Base-by-base conservation (phyloP, 1,140 invertebrate genomes). In the Aphaenogaster floridana region DNA sequence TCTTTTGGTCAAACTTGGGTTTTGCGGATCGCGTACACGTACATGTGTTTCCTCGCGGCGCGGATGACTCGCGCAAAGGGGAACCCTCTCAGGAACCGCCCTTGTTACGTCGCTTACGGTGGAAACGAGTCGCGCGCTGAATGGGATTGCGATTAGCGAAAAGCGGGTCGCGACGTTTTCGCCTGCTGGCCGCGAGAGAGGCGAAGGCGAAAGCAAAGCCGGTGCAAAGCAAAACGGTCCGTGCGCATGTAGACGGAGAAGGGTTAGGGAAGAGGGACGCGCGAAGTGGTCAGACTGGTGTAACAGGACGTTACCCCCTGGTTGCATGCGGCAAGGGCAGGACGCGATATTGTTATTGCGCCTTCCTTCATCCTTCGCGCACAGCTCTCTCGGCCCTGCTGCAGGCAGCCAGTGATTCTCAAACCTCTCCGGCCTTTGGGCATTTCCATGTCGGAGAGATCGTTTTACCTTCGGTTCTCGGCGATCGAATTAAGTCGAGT, bases 231-330 rank as follows among this genome's bases (percentile, higher is more conserved):
- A 86, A 91, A 88, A 64, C 78, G 81, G 79, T 78, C 36, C 39
- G 52, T 4, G 77, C 34, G 64, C 66, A 76, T 76, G 74, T 52
- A 76, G 76, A 88, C 54, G 89, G 87, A 48, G 66, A 88, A 84
- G 90, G 64, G 78, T 84, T 68, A 6, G 76, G 34, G 64, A 64
- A 87, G 74, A 66, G 74, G 64, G 80, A 76, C 61, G 63, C 63
- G 63, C 68, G 13, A 86, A 90, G 88, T 90, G 89, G 91, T 92
- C 91, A 86, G 91, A 93, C 92, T 93, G 92, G 91, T 92, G 92
- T 93, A 93, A 92, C 92, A 91, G 92, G 89, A 92, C 92, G 89
- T 93, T 93, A 92, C 89, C 90, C 91, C 79, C 84, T 87, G 69
- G 79, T 68, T 74, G 74, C 64, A 78, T 88, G 86, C 78, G 81